Base-by-base conservation (phyloP, 2,888 invertebrate genomes). In the Eulithis testata region DNA sequence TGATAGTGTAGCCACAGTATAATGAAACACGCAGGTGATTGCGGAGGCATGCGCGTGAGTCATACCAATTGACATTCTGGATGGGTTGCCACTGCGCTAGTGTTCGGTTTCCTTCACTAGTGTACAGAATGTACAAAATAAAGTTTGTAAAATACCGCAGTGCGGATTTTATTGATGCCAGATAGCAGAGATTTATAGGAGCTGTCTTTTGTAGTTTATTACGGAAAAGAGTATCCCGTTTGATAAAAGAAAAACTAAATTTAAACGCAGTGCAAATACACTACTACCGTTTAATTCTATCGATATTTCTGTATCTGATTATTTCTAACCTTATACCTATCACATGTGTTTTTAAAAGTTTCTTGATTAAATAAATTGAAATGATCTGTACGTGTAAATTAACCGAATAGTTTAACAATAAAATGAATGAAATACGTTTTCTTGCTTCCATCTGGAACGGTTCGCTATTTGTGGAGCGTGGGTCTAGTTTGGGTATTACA, bases 41-140 rank as follows among this genome's bases (percentile, higher is more conserved):
- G 82, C 73, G 73, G 71, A 73, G 83, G 81, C 77, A 81, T 74
- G 80, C 72, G 73, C 77, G 76, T 87, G 86, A 87, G 73, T 87
- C 87, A 85, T 65, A 75, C 70, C 70, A 80, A 86, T 87, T 87
- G 83, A 82, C 80, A 87, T 87, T 86, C 87, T 76, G 74, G 57
- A 68, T 65, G 69, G 62, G 80, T 72, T 68, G 59, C 54, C 49
- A 59, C 51, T 70, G 61, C 52, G 65, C 63, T 60, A 59, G 60
- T 68, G 59, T 27, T n/a, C 11, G 57, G 70, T 73, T 80, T 74
- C 78, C 75, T 77, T 73, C 63, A 63, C 70, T 49, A 27, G 54
- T 50, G 65, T 59, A 59, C 56, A 37, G 52, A 63, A 64, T 62
- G 43, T 60, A 52, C 64, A 43, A 66, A 65, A 49, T 59, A 62